A percentile compares a stretch with the other conserved stretches of the same genome.
These are phyloP conservation scores for Rotaria sp. DNA, from an alignment of 2,888 invertebrate genomes.

Conservation along the genomic window DNA sequence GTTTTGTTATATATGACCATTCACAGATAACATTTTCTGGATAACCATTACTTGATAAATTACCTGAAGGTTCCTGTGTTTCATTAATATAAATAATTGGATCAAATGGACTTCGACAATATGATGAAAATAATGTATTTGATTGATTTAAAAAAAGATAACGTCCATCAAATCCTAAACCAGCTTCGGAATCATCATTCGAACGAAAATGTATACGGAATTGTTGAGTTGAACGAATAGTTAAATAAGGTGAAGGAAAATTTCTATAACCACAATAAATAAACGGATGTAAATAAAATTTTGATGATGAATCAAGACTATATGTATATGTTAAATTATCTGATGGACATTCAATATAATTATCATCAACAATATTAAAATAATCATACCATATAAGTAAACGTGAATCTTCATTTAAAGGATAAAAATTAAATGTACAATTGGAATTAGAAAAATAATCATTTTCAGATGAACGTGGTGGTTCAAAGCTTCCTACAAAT, in stretches of 20 bases:
- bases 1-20: slow-evolving; percentile 1
- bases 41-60: slow-evolving; percentile 1
- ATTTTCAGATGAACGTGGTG: not conserved
- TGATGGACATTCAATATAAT: not conserved
- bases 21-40: slow-evolving; percentile 7
- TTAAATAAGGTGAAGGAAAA: slow-evolving; percentile 20
- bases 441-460: slow-evolving; percentile 19
- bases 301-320: not conserved
- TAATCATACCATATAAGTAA: slow-evolving; percentile 12
- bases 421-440: slow-evolving; percentile 30
- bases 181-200: not conserved
- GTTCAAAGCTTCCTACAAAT: slow-evolving; percentile 10
- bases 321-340: slow-evolving; percentile 21
- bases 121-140: not conserved
- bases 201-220: not conserved
- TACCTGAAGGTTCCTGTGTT: not conserved
- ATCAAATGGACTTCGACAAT: not conserved
- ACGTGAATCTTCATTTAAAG: not conserved
- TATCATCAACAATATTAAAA: slow-evolving; percentile 22
- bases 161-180: slow-evolving; percentile 26
- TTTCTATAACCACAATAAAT: slow-evolving; percentile 23
- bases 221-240: not conserved
- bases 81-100: not conserved
- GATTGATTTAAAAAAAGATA: slow-evolving; percentile 10
- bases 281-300: not conserved